Conservation (phyloP, 2,888 invertebrate species). For the Ctena decussata region DNA sequence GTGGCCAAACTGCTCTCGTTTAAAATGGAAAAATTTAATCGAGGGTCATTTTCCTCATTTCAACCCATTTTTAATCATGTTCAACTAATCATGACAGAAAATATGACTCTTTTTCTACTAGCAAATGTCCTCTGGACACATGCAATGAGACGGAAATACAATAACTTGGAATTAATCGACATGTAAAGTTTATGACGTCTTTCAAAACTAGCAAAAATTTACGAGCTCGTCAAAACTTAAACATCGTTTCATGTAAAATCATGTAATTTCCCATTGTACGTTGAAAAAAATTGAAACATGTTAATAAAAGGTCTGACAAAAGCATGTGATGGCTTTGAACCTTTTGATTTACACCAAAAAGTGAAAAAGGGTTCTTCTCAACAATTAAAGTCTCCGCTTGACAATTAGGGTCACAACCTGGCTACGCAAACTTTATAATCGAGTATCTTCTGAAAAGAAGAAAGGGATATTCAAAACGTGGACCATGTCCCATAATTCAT, state of each 20-base stretch:
- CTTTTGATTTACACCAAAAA: slow-evolving; percentile 12
- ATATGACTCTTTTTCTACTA: not conserved
- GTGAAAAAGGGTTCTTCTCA: not conserved
- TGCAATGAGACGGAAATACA: not conserved
- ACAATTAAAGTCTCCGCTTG: slow-evolving; percentile 1
- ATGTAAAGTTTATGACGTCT: slow-evolving; percentile 2
- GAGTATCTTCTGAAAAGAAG: not conserved
- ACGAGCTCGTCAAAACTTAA: not conserved
- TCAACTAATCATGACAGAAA: not conserved
- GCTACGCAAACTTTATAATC: slow-evolving; percentile 2
- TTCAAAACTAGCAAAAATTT: slow-evolving; percentile 1
- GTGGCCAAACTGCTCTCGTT: too few relatives aligned
- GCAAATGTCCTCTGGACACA: not conserved
- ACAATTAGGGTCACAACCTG: not conserved
- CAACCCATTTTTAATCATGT: not conserved
- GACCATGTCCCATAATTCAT: not conserved
- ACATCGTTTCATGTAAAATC: slow-evolving; percentile 8
- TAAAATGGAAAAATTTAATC: not conserved
- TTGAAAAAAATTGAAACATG: slow-evolving; percentile 1
- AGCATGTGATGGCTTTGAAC: not conserved
- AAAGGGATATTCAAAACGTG: not conserved
- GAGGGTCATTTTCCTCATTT: slow-evolving; percentile 3
- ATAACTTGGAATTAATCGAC: slow-evolving; percentile 8
- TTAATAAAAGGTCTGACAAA: not conserved
- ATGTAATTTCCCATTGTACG: slow-evolving; percentile 2